phyloP scores from a whole-genome alignment of 53 echinoderm and acorn worm species.

The Hippasteria phrygiana region DNA sequence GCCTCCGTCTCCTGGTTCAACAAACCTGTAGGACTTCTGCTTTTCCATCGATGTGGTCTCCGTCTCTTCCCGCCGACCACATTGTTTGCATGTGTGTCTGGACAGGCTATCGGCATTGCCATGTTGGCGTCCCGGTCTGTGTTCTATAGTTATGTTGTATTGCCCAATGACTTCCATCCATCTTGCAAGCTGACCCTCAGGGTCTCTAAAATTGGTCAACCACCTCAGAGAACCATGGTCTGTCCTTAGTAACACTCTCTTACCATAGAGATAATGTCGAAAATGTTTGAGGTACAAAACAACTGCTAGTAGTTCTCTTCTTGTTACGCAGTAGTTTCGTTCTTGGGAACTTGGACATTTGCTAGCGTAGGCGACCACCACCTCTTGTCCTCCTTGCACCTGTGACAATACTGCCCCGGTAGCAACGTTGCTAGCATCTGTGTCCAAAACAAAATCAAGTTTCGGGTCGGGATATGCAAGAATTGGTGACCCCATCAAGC shows the following conservation, averaged over 20 bases:
- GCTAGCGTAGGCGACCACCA: slow-evolving; percentile 11
- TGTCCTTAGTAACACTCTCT: background rate
- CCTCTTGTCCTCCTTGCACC: background rate
- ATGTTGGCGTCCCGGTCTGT: background rate
- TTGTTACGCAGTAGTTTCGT: no score
- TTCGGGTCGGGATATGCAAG: slow-evolving; percentile 1
- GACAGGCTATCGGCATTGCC: no score
- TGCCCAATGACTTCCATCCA: slow-evolving; percentile 7
- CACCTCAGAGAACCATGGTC: slow-evolving; percentile 41
- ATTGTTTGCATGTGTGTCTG: no score
- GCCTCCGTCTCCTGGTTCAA: no score
- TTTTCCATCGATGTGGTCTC: no score
- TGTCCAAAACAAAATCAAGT: slow-evolving; percentile 9
- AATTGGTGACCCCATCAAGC: no score
- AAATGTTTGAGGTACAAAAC: slow-evolving; percentile 4
- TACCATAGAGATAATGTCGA: slow-evolving; percentile 12
- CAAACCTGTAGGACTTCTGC: no score
- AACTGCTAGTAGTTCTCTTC: slow-evolving; percentile 5
- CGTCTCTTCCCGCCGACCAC: no score
- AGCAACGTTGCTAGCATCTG: slow-evolving; percentile 5
- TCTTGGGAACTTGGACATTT: background rate
- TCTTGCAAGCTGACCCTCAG: no score
- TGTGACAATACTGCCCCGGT: slow-evolving; percentile 7
- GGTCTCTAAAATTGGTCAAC: no score
- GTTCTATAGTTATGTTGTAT: background rate